Percentiles rank a stretch among this genome's conserved stretches.
These are phyloP conservation scores for Trachelus iudaicus DNA, from an alignment of 2,888 invertebrate species.

Conservation along the genomic window DNA sequence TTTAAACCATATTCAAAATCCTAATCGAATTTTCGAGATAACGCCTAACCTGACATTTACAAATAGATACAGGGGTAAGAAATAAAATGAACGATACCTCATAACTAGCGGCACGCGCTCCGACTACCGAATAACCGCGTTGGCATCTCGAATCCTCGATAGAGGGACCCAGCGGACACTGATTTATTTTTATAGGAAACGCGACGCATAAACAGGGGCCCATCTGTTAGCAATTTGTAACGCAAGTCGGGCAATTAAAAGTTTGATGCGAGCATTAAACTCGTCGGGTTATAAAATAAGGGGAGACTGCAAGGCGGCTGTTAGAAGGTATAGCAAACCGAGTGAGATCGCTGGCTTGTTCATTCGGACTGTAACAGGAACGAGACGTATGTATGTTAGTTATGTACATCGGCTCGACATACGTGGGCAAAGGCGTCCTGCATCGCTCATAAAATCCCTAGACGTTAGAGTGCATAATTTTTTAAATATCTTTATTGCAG, in stretches of 20 bases:
- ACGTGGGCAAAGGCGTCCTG: slow-evolving; percentile 14
- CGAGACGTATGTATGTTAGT: background rate
- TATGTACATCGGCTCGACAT: slow-evolving; percentile 13
- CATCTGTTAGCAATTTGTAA: slow-evolving; percentile 63
- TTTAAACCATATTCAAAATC: background rate
- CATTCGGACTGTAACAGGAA: slow-evolving; percentile 1
- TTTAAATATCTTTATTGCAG: slow-evolving; percentile 47
- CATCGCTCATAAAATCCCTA: slow-evolving; percentile 32
- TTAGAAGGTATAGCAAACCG: background rate
- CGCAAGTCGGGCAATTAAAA: slow-evolving; percentile 62
- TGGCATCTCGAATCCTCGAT: background rate
- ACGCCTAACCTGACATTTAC: background rate
- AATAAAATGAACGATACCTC: background rate
- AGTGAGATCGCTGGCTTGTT: background rate
- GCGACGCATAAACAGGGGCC: slow-evolving; percentile 47
- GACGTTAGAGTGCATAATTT: slow-evolving; percentile 40
- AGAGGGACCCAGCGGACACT: background rate
- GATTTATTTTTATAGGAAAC: slow-evolving; percentile 34
- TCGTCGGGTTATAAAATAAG: slow-evolving; percentile 59
- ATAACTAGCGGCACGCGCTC: background rate
- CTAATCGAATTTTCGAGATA: background rate
- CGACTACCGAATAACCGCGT: background rate
- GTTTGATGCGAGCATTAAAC: slow-evolving; percentile 63
- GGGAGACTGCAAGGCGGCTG: slow-evolving; percentile 27
- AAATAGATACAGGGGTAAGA: background rate